A percentile compares a stretch with the other conserved stretches of the same genome.
Evolutionary conservation across 2,113 vertebrate genomes (phyloP).

Genomic region (Chaenogobius annularis): DNA sequence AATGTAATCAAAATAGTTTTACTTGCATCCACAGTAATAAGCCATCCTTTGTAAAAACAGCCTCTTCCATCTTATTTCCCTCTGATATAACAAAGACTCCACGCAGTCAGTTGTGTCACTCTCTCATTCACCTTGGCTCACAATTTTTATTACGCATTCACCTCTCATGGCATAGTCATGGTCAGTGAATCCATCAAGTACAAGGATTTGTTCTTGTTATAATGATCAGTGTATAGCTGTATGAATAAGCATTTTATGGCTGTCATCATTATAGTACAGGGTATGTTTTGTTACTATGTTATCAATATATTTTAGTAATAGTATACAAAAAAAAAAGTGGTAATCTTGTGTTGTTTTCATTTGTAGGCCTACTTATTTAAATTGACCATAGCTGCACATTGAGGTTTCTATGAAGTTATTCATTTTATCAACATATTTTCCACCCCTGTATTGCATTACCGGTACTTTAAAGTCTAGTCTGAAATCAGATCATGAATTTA

Average conservation of each 20-base stretch:
- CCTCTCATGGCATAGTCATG: constrained; percentile 10
- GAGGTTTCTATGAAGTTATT: neutral
- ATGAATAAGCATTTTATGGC: neutral
- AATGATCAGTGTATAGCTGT: neutral
- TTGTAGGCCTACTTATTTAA: neutral
- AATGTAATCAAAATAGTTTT: no score
- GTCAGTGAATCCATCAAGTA: constrained; percentile 31
- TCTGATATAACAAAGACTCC: no score
- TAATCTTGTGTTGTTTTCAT: no score
- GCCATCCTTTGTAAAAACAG: no score
- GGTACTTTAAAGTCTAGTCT: neutral
- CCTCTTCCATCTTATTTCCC: no score
- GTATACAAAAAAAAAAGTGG: neutral
- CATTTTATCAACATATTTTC: neutral
- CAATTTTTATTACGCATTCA: constrained; percentile 40
- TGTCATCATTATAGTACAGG: no score
- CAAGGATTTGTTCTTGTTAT: constrained; percentile 15
- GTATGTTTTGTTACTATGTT: no score
- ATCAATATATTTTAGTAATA: neutral
- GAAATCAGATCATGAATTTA: neutral
- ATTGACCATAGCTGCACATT: neutral
- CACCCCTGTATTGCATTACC: neutral
- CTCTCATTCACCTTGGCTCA: constrained; percentile 58
- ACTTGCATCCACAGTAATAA: no score
- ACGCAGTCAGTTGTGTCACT: constrained; percentile 64